Evolutionary conservation across 92 coral and sea anemone species (phyloP), one percentile per base, ranked within the genome.

Genomic region (Palythoa grandiflora): DNA sequence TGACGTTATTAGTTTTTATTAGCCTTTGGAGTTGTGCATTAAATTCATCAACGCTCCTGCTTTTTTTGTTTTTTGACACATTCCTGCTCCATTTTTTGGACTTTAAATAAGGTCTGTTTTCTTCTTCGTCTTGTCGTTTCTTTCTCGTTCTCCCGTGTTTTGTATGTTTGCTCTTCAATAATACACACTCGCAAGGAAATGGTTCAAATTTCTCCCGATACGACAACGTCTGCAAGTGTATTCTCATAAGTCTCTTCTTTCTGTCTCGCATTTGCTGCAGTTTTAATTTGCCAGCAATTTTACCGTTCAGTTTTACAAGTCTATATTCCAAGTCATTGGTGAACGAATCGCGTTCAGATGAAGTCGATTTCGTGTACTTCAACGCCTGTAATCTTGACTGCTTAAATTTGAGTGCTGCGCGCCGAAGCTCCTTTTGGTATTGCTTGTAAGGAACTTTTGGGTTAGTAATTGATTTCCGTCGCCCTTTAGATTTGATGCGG

Each of bases 211-310:
- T 79, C 66, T 84, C 78, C 73, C 80, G 80, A 50, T 88, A 85
- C 5, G 44, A 60, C n/a, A 77, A 54, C 21, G 88, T 89, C 14
- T 90, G 90, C 73, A 78, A 72, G 47, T 85, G 91, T 68, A 94
- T 89, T 80, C 75, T 75, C 68, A 88, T 88, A 17, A 95, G 88
- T 78, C 93, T 93, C 78, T 91, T 95, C 71, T 89, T 93, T n/a
- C 94, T 57, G 55, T 89, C 94, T 2, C 96, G 85, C 77, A 95
- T 75, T 14, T 89, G 88, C 44, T 88, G 96, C 77, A 95, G 91
- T n/a, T 93, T 92, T 38, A 84, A 19, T 52, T 77, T 87, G 2
- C 94, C 98, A 57, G 92, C 94, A 71, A 95, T 95, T 61, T 87
- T 91, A 13, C 90, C 96, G 51, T 89, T 93, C 9, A 95, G 84